These are phyloP conservation scores for Sebastes wilsoni DNA, from an alignment of 2,797 vertebrate species.

Conservation along the genomic window DNA sequence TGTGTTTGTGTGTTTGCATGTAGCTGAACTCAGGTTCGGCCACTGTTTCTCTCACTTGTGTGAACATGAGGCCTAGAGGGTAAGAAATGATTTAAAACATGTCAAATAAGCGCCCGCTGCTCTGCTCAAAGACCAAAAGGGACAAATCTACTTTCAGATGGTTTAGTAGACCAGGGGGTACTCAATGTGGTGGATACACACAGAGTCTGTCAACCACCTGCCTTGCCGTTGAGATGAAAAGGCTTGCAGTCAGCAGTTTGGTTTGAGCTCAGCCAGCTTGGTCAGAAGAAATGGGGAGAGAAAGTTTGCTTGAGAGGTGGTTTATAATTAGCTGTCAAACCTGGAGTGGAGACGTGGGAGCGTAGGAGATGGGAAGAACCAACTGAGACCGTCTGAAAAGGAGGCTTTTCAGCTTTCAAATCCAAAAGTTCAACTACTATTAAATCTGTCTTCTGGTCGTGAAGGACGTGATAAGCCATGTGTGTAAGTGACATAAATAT, in stretches of 20 bases:
- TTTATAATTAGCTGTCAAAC: conserved; percentile 54
- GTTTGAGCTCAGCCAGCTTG: conserved; percentile 8
- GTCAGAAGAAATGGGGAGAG: background rate
- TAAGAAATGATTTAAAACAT: conserved; percentile 5
- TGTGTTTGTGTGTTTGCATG: background rate
- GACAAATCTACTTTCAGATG: background rate
- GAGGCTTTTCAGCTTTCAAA: background rate
- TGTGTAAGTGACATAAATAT: background rate
- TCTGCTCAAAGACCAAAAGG: background rate
- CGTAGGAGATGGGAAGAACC: background rate
- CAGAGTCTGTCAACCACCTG: conserved; percentile 10
- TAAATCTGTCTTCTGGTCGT: background rate
- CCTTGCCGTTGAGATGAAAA: conserved; percentile 5
- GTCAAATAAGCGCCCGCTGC: conserved; percentile 8
- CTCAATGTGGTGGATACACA: background rate
- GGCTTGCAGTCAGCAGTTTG: conserved; percentile 30
- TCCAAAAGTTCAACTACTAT: background rate
- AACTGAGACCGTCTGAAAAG: background rate
- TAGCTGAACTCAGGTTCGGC: background rate
- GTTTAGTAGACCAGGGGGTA: background rate
- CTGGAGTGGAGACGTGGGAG: background rate
- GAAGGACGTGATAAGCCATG: background rate
- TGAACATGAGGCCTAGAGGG: conserved; percentile 8
- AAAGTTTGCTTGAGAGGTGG: conserved; percentile 12
- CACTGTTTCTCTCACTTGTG: background rate